Evolutionary conservation across 2,888 invertebrate species (phyloP).

Genomic region (Heliconius cydno): DNA sequence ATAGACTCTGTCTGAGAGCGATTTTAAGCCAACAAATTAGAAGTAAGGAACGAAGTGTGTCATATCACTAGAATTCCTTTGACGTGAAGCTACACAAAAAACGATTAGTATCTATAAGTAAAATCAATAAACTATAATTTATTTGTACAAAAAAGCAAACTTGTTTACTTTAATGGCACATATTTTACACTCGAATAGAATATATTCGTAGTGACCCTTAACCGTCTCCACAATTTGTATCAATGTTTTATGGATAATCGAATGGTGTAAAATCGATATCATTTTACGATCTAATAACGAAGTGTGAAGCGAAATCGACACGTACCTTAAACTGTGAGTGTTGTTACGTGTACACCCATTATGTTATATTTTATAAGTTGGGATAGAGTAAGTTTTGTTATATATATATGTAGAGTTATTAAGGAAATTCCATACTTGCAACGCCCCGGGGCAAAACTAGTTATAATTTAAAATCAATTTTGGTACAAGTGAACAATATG

Average conservation of each 20-base stretch:
- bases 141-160: background rate
- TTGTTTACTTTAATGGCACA: conserved; percentile 6
- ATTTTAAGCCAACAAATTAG: background rate
- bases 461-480: conserved; percentile 26
- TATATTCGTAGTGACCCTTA: conserved; percentile 14
- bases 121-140: background rate
- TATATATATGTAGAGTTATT: background rate
- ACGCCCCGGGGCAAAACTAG: background rate
- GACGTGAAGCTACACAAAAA: background rate
- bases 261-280: conserved; percentile 55
- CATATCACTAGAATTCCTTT: no score
- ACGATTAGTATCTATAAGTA: background rate
- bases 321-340: conserved; percentile 25
- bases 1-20: background rate
- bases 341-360: conserved; percentile 25
- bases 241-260: conserved; percentile 42
- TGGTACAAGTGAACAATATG: conserved; percentile 25
- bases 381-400: conserved; percentile 1
- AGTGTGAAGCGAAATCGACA: conserved; percentile 37
- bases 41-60: no score
- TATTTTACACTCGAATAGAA: conserved; percentile 6
- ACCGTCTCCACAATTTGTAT: conserved; percentile 32
- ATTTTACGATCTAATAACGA: conserved; percentile 56
- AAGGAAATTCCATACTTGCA: conserved; percentile 1
- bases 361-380: conserved; percentile 10